Base-by-base conservation (phyloP, 2,888 invertebrate species). In the Leptarthrus brevirostris region DNA sequence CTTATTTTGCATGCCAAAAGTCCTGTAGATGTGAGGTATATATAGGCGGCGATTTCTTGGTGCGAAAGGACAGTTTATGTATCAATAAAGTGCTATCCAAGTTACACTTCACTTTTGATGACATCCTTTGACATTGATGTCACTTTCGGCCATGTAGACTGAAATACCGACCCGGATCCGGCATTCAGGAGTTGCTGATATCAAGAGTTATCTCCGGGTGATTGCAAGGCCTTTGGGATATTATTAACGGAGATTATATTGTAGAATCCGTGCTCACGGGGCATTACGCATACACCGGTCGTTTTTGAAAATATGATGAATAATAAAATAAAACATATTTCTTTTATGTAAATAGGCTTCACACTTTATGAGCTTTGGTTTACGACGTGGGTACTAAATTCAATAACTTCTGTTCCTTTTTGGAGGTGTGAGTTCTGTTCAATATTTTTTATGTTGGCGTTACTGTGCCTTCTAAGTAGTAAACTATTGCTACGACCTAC, bases 181-280 rank as follows among this genome's bases (percentile, higher is more conserved):
- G n/a, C 8, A 12, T n/a, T 6, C 12, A n/a, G 3, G n/a, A 6
- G 3, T 12, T n/a, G 3, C 3, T 12, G 40, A 12, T 40, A 40
- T n/a, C 40, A 40, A 1, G 12, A 40, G 8, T 40, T 40, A 12
- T 40, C 40, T 40, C n/a, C 12, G 40, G 40, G n/a, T 40, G 40
- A 40, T 40, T 40, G 40, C 40, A 40, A 40, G n/a, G 8, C 3
- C 3, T 40, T 40, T 40, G 12, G n/a, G 40, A 2, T 40, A 40
- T 40, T 40, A 40, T 40, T 40, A 40, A 40, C 40, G 40, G n/a
- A 40, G 40, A 40, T 40, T 40, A 40, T 40, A 40, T 40, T 40
- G 8, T 12, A 1, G n/a, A 40, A 12, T 40, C n/a, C 8, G n/a
- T 12, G 3, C n/a, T 12, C 12, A 3, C 10, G n/a, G 40, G 12